Base-by-base conservation (phyloP, 2,113 vertebrate species). In the Pelecanoides urinatrix region DNA sequence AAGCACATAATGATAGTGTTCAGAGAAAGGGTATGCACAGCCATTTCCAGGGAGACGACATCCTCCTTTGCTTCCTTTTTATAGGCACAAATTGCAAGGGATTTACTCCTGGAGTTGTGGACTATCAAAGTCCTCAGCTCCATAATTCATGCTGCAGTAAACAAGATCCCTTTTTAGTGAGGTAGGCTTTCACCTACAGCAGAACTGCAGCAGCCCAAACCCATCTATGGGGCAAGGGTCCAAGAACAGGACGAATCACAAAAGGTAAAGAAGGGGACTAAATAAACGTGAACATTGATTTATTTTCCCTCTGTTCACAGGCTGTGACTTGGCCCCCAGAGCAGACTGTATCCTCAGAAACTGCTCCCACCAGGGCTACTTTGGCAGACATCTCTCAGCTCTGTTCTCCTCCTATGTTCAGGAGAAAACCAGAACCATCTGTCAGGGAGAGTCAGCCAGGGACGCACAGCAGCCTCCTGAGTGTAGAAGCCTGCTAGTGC, bases 241-340 rank as follows among this genome's bases (percentile, higher is more conserved):
- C 53, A 74, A 83, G 76, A 94, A 7, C 38, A 90, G 47, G 56
- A 86, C 22, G 36, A 95, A 97, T 90, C n/a, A 74, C 29, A 68
- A 93, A 76, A 89, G 74, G 63, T 92, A 94, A 79, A 67, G 88
- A 97, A 93, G 47, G 73, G 93, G 66, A 76, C 81, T 75, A 88
- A 93, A 88, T 85, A 94, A 96, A 94, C 9, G 27, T 95, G 92
- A 97, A 97, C 97, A 96, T 97, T 98, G 97, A 98, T 98, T 98
- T 98, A 98, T 98, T 98, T 98, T 92, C 71, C 49, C 93, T 94
- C 71, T 86, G 88, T 81, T 94, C 53, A 9, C 40, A 75, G 93
- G 91, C 88, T 63, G 14, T 63, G 75, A 66, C 77, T 70, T 86
- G 93, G 63, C 74, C 89, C 72, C 72, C 44, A 84, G 90, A 96